Conservation (phyloP, 1,140 invertebrate genomes). For the Habropoda laboriosa region DNA sequence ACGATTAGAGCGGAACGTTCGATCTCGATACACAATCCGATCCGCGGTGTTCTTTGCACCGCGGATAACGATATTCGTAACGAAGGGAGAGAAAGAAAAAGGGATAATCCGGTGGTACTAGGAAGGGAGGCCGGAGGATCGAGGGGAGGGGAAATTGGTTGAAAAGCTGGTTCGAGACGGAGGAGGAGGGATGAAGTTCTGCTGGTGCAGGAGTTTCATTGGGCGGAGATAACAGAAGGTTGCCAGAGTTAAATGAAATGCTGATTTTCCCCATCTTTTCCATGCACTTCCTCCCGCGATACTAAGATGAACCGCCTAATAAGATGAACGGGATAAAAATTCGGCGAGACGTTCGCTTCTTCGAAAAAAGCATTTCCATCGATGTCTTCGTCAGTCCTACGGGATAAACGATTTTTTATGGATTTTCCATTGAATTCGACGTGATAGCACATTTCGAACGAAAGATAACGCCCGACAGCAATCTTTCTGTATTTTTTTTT, state of each 20-base stretch:
- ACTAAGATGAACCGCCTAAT: neutral
- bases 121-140: too few species aligned
- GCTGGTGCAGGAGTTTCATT: conserved; percentile 31
- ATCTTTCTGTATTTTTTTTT: too few species aligned
- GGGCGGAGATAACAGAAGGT: conserved; percentile 45
- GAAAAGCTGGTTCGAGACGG: neutral
- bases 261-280: conserved; percentile 54
- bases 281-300: neutral
- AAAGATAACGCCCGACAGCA: too few species aligned
- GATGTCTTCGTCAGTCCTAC: neutral
- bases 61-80: too few species aligned
- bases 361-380: neutral
- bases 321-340: conserved; percentile 8
- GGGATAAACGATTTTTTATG: neutral
- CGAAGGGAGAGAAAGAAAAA: neutral
- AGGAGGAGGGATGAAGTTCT: conserved; percentile 34
- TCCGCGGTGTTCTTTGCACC: too few species aligned
- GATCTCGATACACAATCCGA: neutral
- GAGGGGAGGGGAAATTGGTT: neutral
- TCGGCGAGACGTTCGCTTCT: neutral
- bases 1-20: neutral
- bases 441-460: too few species aligned
- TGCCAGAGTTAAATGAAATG: conserved; percentile 47
- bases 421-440: too few species aligned
- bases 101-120: neutral